Conservation (phyloP, 2,797 vertebrate genomes). For the Perodicticus potto region DNA sequence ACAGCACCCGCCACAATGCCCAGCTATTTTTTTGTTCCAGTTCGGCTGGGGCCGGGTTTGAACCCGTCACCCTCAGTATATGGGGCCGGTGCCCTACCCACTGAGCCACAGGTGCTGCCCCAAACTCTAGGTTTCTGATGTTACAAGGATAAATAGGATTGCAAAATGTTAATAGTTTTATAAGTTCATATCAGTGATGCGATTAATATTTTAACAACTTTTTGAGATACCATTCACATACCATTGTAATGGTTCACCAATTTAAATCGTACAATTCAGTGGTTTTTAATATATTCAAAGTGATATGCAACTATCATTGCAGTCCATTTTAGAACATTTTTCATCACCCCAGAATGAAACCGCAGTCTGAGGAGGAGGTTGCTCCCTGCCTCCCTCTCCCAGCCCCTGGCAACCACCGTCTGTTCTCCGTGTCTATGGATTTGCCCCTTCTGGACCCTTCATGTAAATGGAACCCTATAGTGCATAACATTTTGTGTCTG, state of each 20-base stretch:
- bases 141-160: background rate
- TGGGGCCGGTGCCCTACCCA: no score
- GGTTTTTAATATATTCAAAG: background rate
- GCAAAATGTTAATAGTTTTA: background rate
- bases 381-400: background rate
- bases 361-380: background rate
- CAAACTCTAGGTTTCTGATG: background rate
- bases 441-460: rapidly evolving
- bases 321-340: rapidly evolving
- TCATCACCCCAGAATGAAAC: background rate
- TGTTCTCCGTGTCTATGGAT: background rate
- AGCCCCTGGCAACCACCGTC: background rate
- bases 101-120: no score
- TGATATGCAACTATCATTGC: no score
- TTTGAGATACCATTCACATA: background rate
- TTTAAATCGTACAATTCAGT: rapidly evolving
- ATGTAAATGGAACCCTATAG: rapidly evolving
- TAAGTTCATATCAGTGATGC: background rate
- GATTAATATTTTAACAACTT: background rate
- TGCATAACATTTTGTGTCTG: background rate
- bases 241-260: background rate
- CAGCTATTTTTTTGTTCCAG: no score
- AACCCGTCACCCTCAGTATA: no score
- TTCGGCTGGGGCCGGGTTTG: no score
- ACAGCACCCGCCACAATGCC: no score